phyloP scores from a whole-genome alignment of 2,888 invertebrate species.

The Carterocephalus palaemon region DNA sequence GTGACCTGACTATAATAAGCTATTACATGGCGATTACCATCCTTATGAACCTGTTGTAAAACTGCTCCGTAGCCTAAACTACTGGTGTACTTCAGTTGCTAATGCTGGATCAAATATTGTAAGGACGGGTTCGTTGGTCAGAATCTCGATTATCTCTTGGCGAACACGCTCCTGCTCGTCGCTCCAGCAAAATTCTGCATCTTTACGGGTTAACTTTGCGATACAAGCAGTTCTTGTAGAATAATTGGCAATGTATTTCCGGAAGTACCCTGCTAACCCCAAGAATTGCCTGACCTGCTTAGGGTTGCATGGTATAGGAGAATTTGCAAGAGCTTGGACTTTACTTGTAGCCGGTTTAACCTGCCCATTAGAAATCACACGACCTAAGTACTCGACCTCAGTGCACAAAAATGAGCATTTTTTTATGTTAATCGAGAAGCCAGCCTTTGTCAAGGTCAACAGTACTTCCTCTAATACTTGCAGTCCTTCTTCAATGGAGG shows the following conservation, averaged over 20 bases:
- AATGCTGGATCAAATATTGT: too few species aligned
- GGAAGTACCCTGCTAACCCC: constrained; percentile 11
- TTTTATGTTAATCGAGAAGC: too few species aligned
- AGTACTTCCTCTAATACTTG: too few species aligned
- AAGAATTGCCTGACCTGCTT: constrained; percentile 4
- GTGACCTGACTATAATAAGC: constrained; percentile 29
- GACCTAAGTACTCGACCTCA: too few species aligned
- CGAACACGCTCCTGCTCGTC: too few species aligned
- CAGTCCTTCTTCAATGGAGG: constrained; percentile 1
- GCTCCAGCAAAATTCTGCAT: constrained; percentile 11
- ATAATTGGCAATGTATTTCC: constrained; percentile 7
- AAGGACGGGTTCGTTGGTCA: too few species aligned
- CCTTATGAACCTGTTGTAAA: constrained; percentile 28
- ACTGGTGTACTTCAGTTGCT: constrained; percentile 35
- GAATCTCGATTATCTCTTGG: too few species aligned
- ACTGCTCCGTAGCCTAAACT: constrained; percentile 34
- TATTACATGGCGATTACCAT: constrained; percentile 11
- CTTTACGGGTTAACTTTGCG: not conserved
- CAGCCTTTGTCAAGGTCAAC: too few species aligned
- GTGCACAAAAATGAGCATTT: too few species aligned
- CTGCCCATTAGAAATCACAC: constrained; percentile 10
- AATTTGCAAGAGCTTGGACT: not conserved
- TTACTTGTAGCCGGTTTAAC: constrained; percentile 4
- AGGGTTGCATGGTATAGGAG: not conserved
- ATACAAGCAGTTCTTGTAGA: not conserved